Evolutionary conservation across 1,140 invertebrate species (phyloP), one percentile per base, ranked within the genome.

Genomic region (Eufriesea mexicana): DNA sequence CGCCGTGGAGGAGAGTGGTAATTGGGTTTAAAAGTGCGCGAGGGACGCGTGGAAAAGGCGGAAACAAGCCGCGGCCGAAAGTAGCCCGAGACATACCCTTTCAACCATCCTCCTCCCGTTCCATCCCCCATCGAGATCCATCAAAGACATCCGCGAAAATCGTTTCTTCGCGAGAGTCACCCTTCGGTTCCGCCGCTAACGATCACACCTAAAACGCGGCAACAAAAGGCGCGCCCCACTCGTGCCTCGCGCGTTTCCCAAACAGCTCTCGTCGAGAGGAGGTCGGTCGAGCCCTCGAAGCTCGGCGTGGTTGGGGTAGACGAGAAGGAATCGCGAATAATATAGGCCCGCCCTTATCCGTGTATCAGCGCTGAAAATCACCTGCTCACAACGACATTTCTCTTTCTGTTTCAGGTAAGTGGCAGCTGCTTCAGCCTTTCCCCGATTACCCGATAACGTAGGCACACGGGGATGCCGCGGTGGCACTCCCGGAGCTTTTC

Each of bases 341-440:
- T 51, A 59, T 42, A 14, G 62, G 14, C 71, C 23, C 79, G 35
- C 79, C 59, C 59, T 76, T 82, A 59, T 70, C 74, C 55, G 42
- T 20, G 20, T 77, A 77, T 83, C 80, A 54, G 9, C 47, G 54
- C 8, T 57, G 25, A 84, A 80, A 80, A 79, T 84, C 83, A 81
- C 82, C 72, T 82, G 49, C 81, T 83, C 77, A 70, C 20, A 83
- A 64, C 73, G 64, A 68, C 64, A 79, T 84, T 86, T 87, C 86
- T 89, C 88, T 88, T 79, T 91, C 79, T 92, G 88, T 92, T 92
- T 86, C 84, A 91, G 89, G 91, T 92, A 92, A 92, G 91, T 91
- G 86, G 66, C 54, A 88, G 67, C 72, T 85, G 83, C 67, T 57
- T 61, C 18, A 87, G 42, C 62, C 59, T 76, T 80, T 83, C 64